Conservation (phyloP, 2,797 vertebrate genomes). For the Paguma larvata region DNA sequence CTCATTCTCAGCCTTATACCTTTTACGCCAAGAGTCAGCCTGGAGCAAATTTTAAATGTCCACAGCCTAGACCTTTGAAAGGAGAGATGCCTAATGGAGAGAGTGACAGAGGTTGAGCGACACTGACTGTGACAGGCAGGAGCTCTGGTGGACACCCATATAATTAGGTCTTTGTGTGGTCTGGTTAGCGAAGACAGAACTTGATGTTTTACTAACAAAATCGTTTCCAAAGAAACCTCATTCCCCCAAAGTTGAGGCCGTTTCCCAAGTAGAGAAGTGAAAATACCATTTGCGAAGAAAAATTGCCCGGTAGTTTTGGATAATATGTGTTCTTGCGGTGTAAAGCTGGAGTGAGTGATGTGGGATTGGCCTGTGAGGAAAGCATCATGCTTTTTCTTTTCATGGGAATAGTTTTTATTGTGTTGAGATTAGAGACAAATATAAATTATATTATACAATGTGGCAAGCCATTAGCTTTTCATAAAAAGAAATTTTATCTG, state of each 20-base stretch:
- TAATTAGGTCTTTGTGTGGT: conserved; percentile 86
- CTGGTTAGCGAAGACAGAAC: conserved; percentile 79
- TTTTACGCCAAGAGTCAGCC: conserved; percentile 83
- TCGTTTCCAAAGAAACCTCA: conserved; percentile 78
- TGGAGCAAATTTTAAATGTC: conserved; percentile 84
- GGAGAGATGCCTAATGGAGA: conserved; percentile 76
- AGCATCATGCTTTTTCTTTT: conserved; percentile 72
- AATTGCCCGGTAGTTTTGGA: conserved; percentile 64
- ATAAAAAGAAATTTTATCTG: conserved; percentile 59
- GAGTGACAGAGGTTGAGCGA: conserved; percentile 79
- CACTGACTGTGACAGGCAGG: conserved; percentile 79
- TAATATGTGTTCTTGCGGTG: conserved; percentile 26
- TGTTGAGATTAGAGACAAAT: conserved; percentile 72
- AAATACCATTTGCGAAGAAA: conserved; percentile 69
- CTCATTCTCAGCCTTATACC: conserved; percentile 66
- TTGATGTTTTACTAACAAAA: conserved; percentile 77
- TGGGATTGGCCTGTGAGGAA: conserved; percentile 58
- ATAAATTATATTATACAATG: conserved; percentile 67
- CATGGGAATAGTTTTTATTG: conserved; percentile 70
- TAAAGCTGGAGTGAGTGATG: conserved; percentile 63
- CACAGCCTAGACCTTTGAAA: conserved; percentile 83
- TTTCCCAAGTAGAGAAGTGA: conserved; percentile 74
- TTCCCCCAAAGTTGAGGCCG: conserved; percentile 69
- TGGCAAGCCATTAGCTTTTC: conserved; percentile 70
- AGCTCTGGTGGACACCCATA: conserved; percentile 78